Base-by-base conservation (phyloP, 2,888 invertebrate genomes). In the Cataglyphis rosenhaueri region DNA sequence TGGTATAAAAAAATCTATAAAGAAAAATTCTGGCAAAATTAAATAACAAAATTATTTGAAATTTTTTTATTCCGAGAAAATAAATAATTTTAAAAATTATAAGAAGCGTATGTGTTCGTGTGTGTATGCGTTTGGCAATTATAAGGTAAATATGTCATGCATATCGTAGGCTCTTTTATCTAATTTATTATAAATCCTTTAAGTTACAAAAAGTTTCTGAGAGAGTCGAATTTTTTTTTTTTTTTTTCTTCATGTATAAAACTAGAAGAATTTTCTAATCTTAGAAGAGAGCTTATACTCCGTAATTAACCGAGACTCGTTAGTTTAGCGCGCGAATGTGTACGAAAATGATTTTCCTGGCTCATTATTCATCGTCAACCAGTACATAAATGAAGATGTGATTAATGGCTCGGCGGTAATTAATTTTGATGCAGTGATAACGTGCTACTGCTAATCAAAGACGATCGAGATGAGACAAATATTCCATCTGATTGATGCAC, bases 341-440 rank as follows among this genome's bases (percentile, higher is more conserved):
- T 48, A 65, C 21, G 35, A 52, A 65, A 75, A 25, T 65, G 35
- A 5, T 65, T 75, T 65, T 65, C 75, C 65, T 48, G 48, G 15
- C 48, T 65, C 65, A 35, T 75, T 48, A 75, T 65, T 59, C 75
- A 75, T 52, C 75, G 64, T 73, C 73, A 41, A 48, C 9, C 25
- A 10, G 48, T 32, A 65, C 44, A 44, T 52, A 25, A 74, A 74
- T 41, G 61, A 75, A 75, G 64, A 21, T 65, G 64, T 48, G 64
- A 75, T 75, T 75, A 75, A 75, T 75, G 48, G 18, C 48, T 44
- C 64, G 25, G 35, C 6, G 35, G 48, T 75, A 57, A 75, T 57
- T 75, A 75, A 64, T 65, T 75, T 35, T 25, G 35, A 75, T 35
- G 65, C 44, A 65, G 48, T 52, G 48, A 75, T 65, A 65, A 44